Evolutionary conservation across 37 sponge, comb jelly and placozoan genomes (phyloP).

Genomic region (Aphrocallistes beatrix): DNA sequence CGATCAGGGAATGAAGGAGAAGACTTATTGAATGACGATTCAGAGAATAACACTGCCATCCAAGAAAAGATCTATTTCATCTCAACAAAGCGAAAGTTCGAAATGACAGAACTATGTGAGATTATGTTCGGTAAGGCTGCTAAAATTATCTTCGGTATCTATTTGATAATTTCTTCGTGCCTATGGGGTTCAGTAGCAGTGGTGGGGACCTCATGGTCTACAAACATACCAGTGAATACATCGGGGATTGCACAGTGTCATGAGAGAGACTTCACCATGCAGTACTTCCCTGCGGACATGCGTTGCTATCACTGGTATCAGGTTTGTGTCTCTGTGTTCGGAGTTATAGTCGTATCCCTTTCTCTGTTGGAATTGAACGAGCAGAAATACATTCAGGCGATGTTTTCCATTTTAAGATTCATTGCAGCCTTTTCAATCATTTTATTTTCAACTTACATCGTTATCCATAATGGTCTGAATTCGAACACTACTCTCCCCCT

Average conservation of each 20-base stretch:
- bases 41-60: neutral
- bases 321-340: conserved; percentile 63
- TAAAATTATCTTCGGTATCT: conserved; percentile 43
- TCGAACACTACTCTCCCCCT: neutral
- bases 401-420: conserved; percentile 56
- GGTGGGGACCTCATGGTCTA: conserved; percentile 75
- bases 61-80: neutral
- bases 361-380: conserved; percentile 65
- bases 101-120: conserved; percentile 54
- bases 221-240: conserved; percentile 60
- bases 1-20: neutral
- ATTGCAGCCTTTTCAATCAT: conserved; percentile 43
- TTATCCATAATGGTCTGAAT: neutral
- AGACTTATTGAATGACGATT: neutral
- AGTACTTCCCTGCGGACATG: conserved; percentile 24
- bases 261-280: conserved; percentile 36
- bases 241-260: conserved; percentile 29
- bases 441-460: conserved; percentile 28
- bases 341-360: conserved; percentile 40
- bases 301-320: conserved; percentile 44
- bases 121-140: conserved; percentile 39
- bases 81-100: conserved; percentile 49
- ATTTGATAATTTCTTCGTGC: conserved; percentile 46
- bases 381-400: conserved; percentile 66
- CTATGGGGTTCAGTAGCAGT: conserved; percentile 58